Conservation (phyloP, 2,888 invertebrate species). For the Rhodophaea formosa region DNA sequence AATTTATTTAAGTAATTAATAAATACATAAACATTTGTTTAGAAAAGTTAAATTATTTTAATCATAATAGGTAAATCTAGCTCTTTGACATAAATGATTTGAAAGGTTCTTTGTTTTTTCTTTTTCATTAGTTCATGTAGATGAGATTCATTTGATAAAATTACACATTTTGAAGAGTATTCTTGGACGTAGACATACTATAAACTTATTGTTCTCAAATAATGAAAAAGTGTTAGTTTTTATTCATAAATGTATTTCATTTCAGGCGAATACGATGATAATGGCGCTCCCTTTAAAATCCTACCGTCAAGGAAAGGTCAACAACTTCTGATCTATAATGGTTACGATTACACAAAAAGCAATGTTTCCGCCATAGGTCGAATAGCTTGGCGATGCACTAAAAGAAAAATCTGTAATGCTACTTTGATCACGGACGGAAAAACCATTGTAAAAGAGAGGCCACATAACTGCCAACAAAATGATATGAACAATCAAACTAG, state of each 20-base stretch:
- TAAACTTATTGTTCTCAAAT: no score
- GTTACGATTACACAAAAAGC: not conserved
- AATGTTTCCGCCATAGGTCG: not conserved
- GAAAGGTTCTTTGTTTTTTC: no score
- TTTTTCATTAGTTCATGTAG: no score
- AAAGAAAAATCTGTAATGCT: not conserved
- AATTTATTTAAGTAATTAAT: no score
- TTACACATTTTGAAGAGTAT: no score
- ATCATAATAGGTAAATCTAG: no score
- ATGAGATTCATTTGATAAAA: no score
- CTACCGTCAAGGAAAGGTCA: not conserved
- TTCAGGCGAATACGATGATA: not conserved
- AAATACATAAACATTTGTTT: no score
- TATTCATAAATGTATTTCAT: not conserved
- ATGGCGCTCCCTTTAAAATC: not conserved
- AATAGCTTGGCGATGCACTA: not conserved
- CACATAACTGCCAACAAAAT: not conserved
- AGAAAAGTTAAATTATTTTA: no score
- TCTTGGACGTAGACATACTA: no score
- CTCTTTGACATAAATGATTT: no score
- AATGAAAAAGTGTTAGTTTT: no score
- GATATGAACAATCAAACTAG: not conserved
- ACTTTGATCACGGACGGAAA: not conserved
- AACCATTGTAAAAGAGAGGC: not conserved
- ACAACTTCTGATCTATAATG: not conserved